Conservation (phyloP, 2,888 invertebrate genomes). For the Epistrophe grossulariae region DNA sequence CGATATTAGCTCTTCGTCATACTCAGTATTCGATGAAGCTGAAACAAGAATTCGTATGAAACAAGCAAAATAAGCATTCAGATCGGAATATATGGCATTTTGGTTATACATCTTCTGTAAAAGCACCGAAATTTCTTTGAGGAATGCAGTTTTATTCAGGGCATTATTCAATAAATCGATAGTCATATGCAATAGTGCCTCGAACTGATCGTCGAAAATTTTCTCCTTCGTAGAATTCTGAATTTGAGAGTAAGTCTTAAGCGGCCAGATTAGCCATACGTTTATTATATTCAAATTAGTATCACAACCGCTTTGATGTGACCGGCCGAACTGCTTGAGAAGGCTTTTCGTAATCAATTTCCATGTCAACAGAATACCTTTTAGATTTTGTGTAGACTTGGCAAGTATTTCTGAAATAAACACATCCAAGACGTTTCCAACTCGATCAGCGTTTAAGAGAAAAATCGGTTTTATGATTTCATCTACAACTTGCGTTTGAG, state of each 20-base stretch:
- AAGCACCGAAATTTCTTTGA: slow-evolving; percentile 41
- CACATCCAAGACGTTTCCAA: slow-evolving; percentile 28
- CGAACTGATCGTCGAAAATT: slow-evolving; percentile 79
- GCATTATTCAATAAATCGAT: slow-evolving; percentile 16
- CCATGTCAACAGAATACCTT: slow-evolving; percentile 77
- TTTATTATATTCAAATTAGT: slow-evolving; percentile 75
- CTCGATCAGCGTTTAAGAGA: slow-evolving; percentile 8
- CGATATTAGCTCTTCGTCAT: slow-evolving; percentile 39
- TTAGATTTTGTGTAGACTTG: neutral
- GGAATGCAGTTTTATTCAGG: slow-evolving; percentile 28
- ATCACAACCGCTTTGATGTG: slow-evolving; percentile 30
- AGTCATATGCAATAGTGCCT: slow-evolving; percentile 57
- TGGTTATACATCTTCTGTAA: slow-evolving; percentile 48
- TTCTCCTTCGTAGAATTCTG: slow-evolving; percentile 77
- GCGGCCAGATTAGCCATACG: slow-evolving; percentile 81
- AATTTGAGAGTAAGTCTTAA: slow-evolving; percentile 77
- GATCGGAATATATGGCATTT: neutral
- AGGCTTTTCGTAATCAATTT: slow-evolving; percentile 78
- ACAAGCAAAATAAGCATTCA: slow-evolving; percentile 51
- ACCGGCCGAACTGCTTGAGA: slow-evolving; percentile 77
- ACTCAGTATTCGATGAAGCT: neutral
- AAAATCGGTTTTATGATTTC: slow-evolving; percentile 40
- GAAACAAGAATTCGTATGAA: slow-evolving; percentile 35
- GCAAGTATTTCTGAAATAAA: slow-evolving; percentile 30
- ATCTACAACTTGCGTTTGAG: slow-evolving; percentile 12